A percentile compares a stretch with the other conserved stretches of the same genome.
Conservation (phyloP, 2,888 invertebrate species). For the Limnephilus lunatus region DNA sequence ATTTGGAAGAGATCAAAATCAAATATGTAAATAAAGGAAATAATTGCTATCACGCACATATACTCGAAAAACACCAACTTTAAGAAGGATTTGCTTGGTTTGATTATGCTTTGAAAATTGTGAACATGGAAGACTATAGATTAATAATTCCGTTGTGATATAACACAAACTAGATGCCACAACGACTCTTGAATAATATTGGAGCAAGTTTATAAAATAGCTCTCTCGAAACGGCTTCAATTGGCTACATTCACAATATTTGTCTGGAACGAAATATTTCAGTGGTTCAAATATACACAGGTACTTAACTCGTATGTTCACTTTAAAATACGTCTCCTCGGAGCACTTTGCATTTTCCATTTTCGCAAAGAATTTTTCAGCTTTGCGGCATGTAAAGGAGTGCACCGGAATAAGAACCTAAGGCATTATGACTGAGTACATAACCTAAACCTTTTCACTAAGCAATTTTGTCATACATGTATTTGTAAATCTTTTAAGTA, state of each 20-base stretch:
- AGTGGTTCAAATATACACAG: neutral
- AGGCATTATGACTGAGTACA: neutral
- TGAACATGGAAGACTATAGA: no score
- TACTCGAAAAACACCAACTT: no score
- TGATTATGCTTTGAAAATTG: no score
- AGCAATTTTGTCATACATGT: neutral
- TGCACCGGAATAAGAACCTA: neutral
- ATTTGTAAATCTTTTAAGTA: neutral
- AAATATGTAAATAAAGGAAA: no score
- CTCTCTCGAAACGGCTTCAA: neutral
- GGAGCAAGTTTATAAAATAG: neutral
- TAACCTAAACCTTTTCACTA: neutral
- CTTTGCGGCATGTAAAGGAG: neutral
- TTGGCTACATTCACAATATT: neutral
- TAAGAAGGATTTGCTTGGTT: no score
- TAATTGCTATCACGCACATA: no score
- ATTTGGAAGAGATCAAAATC: no score
- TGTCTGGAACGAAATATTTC: neutral
- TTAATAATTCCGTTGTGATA: no score
- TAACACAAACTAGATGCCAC: neutral
- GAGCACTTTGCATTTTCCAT: neutral
- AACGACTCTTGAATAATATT: neutral
- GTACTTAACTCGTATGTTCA: neutral
- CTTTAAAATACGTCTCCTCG: neutral
- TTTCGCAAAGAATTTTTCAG: neutral